A percentile compares a stretch with the other conserved stretches of the same genome.
phyloP scores from a whole-genome alignment of 2,888 invertebrate species.

The Trichopria drosophilae region DNA sequence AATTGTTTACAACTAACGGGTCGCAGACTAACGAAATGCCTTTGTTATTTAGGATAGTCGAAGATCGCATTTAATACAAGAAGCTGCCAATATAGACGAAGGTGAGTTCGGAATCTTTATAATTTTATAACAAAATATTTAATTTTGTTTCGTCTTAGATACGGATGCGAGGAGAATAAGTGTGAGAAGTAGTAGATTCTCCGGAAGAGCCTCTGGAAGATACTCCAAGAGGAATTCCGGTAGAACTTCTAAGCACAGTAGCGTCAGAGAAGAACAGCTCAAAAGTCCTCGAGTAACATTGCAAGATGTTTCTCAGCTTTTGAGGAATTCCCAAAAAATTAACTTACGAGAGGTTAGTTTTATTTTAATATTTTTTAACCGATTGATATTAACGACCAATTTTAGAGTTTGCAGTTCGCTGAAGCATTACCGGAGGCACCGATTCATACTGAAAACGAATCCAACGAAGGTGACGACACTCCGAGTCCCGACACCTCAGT shows the following conservation, averaged over 20 bases:
- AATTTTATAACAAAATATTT: constrained; percentile 11
- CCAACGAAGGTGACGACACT: constrained; percentile 9
- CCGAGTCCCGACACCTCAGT: constrained; percentile 6
- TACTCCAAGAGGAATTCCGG: constrained; percentile 39
- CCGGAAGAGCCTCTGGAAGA: constrained; percentile 39
- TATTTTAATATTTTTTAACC: background rate
- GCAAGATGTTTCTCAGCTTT: constrained; percentile 50
- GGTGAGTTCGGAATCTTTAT: too few species aligned
- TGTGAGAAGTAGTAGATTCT: constrained; percentile 36
- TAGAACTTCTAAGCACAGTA: constrained; percentile 26
- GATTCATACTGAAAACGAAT: constrained; percentile 5
- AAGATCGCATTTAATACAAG: constrained; percentile 34
- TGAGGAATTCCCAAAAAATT: constrained; percentile 48
- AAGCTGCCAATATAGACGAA: too few species aligned
- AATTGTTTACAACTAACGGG: background rate
- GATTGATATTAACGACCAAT: background rate
- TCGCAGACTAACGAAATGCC: too few species aligned
- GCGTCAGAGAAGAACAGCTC: constrained; percentile 31
- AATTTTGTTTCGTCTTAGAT: constrained; percentile 30
- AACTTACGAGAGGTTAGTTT: constrained; percentile 44
- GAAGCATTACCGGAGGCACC: constrained; percentile 20
- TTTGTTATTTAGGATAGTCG: constrained; percentile 36
- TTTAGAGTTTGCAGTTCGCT: constrained; percentile 19
- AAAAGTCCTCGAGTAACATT: constrained; percentile 49
- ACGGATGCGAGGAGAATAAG: constrained; percentile 39